Evolutionary conservation across 2,888 invertebrate species (phyloP), one percentile per base, ranked within the genome.

Genomic region (Peribatodes rhomboidaria): DNA sequence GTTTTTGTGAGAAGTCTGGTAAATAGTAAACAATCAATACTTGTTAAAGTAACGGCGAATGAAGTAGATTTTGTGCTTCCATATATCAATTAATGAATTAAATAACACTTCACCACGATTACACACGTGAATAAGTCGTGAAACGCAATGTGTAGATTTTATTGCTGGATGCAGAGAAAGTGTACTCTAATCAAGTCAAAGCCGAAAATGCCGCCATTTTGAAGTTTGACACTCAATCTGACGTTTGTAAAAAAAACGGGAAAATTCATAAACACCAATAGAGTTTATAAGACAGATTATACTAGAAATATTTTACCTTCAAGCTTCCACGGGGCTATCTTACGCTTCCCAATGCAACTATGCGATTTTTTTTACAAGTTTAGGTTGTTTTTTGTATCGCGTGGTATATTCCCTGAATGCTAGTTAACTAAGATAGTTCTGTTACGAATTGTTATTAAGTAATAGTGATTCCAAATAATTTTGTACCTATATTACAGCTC

Each of bases 401-500:
- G 77, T 75, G 78, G 74, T 76, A 69, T 72, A 72, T 52, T 73
- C 74, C 81, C 80, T 81, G 80, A 81, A 78, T 82, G 84, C 83
- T 88, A 88, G 85, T 80, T 80, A 74, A 75, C 70, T 84, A 84
- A 79, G 75, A 79, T 82, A 81, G 78, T 82, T 80, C 76, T 77
- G 84, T 80, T 83, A 85, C 76, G 76, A 75, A 81, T 83, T 79
- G 82, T 84, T 83, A 82, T 82, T 65, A 84, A 80, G 82, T 84
- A 82, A 86, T 81, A 81, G 81, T 85, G 75, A 83, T 86, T 88
- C 82, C 84, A 85, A 81, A 83, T 83, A 80, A 84, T 87, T 89
- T 89, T 87, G 83, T 88, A 88, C 86, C 82, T 82, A 84, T 78
- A 63, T 58, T 35, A 81, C 88, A 88, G 88, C 90, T 89, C 89